phyloP scores from a whole-genome alignment of 2,113 vertebrate genomes.

The Melanerpes formicivorus region DNA sequence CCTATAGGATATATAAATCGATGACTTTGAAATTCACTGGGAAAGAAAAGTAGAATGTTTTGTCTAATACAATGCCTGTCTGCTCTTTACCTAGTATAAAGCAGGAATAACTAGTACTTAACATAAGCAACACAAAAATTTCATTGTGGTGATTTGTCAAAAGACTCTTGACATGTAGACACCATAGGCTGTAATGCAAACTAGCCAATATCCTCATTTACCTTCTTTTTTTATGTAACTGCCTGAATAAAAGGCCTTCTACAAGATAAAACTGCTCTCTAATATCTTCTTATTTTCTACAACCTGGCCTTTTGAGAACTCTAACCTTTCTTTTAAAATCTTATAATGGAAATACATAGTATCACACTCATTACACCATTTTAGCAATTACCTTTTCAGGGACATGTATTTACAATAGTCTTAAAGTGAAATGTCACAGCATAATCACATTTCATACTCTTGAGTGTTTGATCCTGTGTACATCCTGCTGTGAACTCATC shows the following conservation, averaged over 20 bases:
- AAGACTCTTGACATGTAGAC: neutral
- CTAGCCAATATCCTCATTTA: neutral
- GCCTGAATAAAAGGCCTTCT: neutral
- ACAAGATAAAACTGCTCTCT: neutral
- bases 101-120: neutral
- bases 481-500: neutral
- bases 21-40: neutral
- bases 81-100: neutral
- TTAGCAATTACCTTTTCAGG: slow-evolving; percentile 2
- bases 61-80: neutral
- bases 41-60: neutral
- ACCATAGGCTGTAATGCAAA: neutral
- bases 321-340: slow-evolving; percentile 33
- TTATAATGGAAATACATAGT: slow-evolving; percentile 11
- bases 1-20: neutral
- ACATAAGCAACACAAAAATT: neutral
- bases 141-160: neutral
- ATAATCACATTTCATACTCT: neutral
- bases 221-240: neutral
- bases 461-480: neutral
- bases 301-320: slow-evolving; percentile 10
- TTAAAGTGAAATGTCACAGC: slow-evolving; percentile 16
- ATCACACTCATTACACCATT: neutral
- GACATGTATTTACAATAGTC: slow-evolving; percentile 25
- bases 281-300: slow-evolving; percentile 14